Conservation (phyloP, 2,797 vertebrate genomes). For the Hypotaenidia okinawae region DNA sequence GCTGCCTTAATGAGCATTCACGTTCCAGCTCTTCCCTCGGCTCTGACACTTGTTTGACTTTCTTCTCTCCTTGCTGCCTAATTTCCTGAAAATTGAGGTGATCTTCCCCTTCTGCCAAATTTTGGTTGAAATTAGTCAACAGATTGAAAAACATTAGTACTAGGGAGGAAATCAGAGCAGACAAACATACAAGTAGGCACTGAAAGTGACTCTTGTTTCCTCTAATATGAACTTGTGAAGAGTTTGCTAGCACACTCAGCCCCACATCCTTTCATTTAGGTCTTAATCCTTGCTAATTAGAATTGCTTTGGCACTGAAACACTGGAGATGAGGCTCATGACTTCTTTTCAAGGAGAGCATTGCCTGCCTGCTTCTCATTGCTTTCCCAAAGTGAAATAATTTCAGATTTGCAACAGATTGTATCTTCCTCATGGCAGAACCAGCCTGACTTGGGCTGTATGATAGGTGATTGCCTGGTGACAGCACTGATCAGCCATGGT, state of each 20-base stretch:
- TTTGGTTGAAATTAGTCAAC: constrained; percentile 13
- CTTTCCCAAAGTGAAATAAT: neutral
- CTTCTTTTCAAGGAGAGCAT: neutral
- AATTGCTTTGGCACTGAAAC: neutral
- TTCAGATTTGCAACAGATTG: neutral
- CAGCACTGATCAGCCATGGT: neutral
- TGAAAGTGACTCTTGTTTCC: neutral
- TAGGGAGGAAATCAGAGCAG: neutral
- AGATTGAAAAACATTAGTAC: neutral
- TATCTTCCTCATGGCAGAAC: neutral
- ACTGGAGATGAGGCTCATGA: neutral
- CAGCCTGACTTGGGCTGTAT: neutral
- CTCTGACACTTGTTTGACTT: constrained; percentile 8
- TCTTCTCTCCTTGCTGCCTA: constrained; percentile 40
- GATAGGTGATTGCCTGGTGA: neutral
- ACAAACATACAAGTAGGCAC: neutral
- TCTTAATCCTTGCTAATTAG: neutral
- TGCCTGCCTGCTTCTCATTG: neutral
- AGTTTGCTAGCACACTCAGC: neutral
- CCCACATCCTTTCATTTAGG: neutral
- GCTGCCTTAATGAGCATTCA: constrained; percentile 29
- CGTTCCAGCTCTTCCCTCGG: constrained; percentile 43
- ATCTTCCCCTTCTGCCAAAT: constrained; percentile 18
- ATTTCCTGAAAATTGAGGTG: constrained; percentile 58
- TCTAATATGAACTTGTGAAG: neutral